These are phyloP conservation scores for pig (Sus scrofa) DNA, from an alignment of 2,113 vertebrate genomes.

Conservation along the genomic window DNA sequence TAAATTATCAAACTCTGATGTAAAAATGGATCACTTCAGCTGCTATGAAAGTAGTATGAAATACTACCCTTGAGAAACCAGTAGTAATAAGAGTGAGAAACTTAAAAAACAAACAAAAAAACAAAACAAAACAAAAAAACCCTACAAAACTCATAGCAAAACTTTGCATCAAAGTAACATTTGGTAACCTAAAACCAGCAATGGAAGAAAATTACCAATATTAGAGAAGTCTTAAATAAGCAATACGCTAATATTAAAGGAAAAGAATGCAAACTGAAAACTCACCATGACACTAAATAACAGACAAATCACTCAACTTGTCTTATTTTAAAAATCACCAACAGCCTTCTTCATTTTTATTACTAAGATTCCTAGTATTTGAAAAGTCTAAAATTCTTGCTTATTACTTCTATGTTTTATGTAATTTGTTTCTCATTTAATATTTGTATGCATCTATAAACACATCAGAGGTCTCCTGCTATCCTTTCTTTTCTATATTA, in stretches of 20 bases:
- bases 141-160: background rate
- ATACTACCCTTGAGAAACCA: conserved; percentile 13
- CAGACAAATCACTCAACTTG: conserved; percentile 35
- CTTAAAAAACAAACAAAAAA: no score
- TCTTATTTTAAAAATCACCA: conserved; percentile 11
- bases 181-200: conserved; percentile 7
- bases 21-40: background rate
- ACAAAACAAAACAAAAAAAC: background rate
- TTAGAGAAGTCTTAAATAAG: conserved; percentile 22
- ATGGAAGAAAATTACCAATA: background rate
- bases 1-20: background rate
- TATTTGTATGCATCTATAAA: conserved; percentile 29
- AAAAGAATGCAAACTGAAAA: conserved; percentile 47
- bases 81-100: background rate
- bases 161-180: conserved; percentile 41
- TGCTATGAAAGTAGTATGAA: background rate
- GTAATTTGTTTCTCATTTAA: conserved; percentile 34
- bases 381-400: conserved; percentile 45
- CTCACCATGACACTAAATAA: conserved; percentile 14
- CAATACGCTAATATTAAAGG: background rate
- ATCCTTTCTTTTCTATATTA: conserved; percentile 40
- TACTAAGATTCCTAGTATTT: conserved; percentile 32
- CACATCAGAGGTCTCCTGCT: background rate
- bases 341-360: background rate
- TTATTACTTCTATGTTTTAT: conserved; percentile 13